These are phyloP conservation scores for Azorinus chamasolen DNA, from an alignment of 2,888 invertebrate genomes.

Conservation along the genomic window DNA sequence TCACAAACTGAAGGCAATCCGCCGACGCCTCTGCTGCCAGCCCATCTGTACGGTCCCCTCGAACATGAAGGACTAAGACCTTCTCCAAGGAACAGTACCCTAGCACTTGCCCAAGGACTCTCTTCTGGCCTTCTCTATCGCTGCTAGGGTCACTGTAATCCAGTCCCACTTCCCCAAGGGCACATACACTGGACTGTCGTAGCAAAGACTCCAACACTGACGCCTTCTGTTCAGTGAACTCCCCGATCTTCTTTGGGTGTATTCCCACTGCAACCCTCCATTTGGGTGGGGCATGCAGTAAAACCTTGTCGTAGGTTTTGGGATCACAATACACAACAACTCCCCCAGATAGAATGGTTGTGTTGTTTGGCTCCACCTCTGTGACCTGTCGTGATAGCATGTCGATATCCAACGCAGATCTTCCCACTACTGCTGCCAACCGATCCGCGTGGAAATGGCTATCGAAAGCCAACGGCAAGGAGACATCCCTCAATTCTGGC, in stretches of 20 bases:
- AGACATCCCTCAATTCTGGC: too few relatives aligned
- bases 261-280: too few relatives aligned
- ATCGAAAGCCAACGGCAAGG: too few relatives aligned
- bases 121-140: too few relatives aligned
- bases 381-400: background rate
- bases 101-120: too few relatives aligned
- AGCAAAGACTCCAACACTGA: background rate
- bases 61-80: background rate
- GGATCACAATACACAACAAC: slow-evolving; percentile 3
- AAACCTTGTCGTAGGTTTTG: slow-evolving; percentile 4
- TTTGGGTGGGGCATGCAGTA: too few relatives aligned
- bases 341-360: background rate
- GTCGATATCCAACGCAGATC: background rate
- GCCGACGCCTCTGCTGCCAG: slow-evolving; percentile 8
- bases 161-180: too few relatives aligned
- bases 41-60: background rate
- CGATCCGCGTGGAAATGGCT: slow-evolving; percentile 12
- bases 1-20: too few relatives aligned
- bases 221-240: background rate
- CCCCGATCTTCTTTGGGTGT: too few relatives aligned
- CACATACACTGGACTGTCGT: too few relatives aligned
- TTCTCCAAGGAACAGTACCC: slow-evolving; percentile 1
- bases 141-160: too few relatives aligned
- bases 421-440: background rate
- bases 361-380: background rate